These are phyloP conservation scores for Varroa destructor DNA, from an alignment of 1,140 invertebrate species.

Conservation along the genomic window DNA sequence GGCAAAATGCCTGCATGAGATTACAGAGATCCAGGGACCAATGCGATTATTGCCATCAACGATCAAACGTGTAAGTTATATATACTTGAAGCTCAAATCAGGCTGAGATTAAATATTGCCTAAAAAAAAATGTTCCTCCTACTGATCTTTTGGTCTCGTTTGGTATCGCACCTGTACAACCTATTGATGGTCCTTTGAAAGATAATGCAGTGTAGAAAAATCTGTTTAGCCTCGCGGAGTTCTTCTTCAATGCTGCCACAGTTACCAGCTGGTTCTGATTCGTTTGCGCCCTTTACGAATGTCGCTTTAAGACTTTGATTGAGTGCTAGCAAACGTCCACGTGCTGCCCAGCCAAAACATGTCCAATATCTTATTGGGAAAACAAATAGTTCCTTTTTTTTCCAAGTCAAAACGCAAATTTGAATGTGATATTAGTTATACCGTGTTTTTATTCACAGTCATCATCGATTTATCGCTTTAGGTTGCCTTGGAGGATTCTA, in stretches of 20 bases:
- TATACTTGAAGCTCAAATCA: not conserved
- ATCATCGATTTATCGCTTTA: too few relatives aligned
- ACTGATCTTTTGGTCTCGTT: not conserved
- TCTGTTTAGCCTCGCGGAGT: not conserved
- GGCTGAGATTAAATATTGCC: not conserved
- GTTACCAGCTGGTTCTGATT: too few relatives aligned
- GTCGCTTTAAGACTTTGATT: not conserved
- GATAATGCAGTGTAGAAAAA: not conserved
- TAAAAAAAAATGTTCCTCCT: not conserved
- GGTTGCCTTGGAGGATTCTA: too few relatives aligned
- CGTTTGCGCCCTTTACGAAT: not conserved
- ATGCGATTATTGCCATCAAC: not conserved
- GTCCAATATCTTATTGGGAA: not conserved
- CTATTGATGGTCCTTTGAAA: conserved; percentile 1
- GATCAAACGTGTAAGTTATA: not conserved
- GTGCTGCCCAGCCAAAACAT: not conserved
- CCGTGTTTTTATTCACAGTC: too few relatives aligned
- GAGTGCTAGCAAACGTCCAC: not conserved
- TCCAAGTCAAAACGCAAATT: not conserved
- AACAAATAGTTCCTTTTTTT: not conserved
- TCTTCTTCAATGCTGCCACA: not conserved
- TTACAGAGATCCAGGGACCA: not conserved
- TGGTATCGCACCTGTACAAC: not conserved
- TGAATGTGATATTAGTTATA: not conserved
- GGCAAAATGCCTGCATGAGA: not conserved